Base-by-base conservation (phyloP, 92 coral and sea anemone genomes). In the Actinernus sp. region DNA sequence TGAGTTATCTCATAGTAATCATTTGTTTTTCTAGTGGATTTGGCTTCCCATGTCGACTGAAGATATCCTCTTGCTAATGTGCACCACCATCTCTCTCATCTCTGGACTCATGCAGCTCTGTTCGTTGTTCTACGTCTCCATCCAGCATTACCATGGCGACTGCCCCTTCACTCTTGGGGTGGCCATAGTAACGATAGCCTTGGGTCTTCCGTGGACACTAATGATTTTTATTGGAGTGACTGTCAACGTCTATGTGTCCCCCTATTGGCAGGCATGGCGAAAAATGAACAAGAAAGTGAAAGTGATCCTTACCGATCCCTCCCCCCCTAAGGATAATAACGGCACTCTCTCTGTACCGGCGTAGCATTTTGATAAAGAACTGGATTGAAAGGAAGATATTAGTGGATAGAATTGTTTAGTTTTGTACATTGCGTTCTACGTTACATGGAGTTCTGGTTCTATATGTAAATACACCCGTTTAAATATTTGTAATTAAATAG, bases 11-110 rank as follows among this genome's bases (percentile, higher is more conserved):
- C n/a, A n/a, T n/a, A n/a, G n/a, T n/a, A n/a, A n/a, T n/a, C n/a
- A n/a, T n/a, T n/a, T n/a, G n/a, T 61, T 1, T 54, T 23, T 0
- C 25, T 39, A 70, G 78, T 70, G 78, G 78, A 59, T 14, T 1
- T 70, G 78, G 65, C 66, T 58, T 37, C 78, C 78, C 0, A 56
- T 70, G 58, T 26, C 55, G 20, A 27, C 48, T 1, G 78, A 70
- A 40, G 62, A 70, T 46, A 46, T 57, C n/a, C 3, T 22, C 1
- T 2, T 56, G 8, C 4, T 58, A 3, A 26, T 70, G 12, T 22
- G 45, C 6, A 36, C 58, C 5, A 30, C 57, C 2, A 25, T 70
- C 2, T 25, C 64, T 1, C 78, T 55, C 19, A 13, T 70, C 14
- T 55, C 78, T 2, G 58, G 55, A 7, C 27, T 70, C 45, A 23